Conservation (phyloP, 2,797 vertebrate species). For the Pelochelys cantorii region DNA sequence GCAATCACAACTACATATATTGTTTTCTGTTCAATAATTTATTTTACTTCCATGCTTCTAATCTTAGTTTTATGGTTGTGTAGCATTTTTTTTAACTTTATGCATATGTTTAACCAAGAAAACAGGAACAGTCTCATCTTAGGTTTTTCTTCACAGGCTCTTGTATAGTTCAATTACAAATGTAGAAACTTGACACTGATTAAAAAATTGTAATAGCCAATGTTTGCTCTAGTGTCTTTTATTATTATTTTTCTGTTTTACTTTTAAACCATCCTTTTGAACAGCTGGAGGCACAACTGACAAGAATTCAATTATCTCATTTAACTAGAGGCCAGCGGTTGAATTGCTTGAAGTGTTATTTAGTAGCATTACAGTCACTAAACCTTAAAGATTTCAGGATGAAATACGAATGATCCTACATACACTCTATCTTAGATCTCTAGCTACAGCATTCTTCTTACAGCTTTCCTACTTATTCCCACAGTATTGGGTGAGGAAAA, state of each 20-base stretch:
- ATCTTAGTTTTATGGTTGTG: background rate
- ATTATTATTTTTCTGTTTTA: slow-evolving; percentile 23
- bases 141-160: background rate
- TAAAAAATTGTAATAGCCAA: background rate
- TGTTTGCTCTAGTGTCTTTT: slow-evolving; percentile 11
- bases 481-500: background rate
- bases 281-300: slow-evolving; percentile 31
- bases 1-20: background rate
- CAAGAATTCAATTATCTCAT: slow-evolving; percentile 26
- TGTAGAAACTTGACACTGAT: background rate
- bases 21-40: background rate
- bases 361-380: slow-evolving; percentile 22
- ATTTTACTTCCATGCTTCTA: background rate
- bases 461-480: slow-evolving; percentile 7
- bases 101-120: background rate
- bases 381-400: slow-evolving; percentile 33
- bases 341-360: slow-evolving; percentile 44
- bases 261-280: slow-evolving; percentile 18
- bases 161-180: background rate
- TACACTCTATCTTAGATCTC: slow-evolving; percentile 18
- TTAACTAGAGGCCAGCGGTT: slow-evolving; percentile 13
- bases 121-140: background rate
- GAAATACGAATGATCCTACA: slow-evolving; percentile 15
- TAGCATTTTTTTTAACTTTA: background rate
- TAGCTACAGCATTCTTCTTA: slow-evolving; percentile 20